Conservation (phyloP, 2,113 vertebrate species). For the Ptilonorhynchus violaceus region DNA sequence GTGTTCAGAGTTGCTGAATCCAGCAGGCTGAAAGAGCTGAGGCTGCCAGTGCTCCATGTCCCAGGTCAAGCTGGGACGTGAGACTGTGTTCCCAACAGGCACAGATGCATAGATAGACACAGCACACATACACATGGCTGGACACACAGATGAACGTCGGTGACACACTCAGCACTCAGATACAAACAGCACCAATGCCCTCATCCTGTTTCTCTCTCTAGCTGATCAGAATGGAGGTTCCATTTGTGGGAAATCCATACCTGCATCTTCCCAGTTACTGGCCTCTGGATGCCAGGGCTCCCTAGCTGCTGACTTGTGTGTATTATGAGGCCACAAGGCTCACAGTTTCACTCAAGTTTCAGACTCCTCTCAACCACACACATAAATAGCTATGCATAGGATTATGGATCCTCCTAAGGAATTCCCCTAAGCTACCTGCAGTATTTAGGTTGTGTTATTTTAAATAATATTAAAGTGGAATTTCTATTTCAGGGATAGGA, state of each 20-base stretch:
- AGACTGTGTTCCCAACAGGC: not conserved
- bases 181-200: not conserved
- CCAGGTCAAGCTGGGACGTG: not conserved
- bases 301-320: not conserved
- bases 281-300: not conserved
- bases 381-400: not conserved
- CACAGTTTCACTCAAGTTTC: not conserved
- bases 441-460: not conserved
- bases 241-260: not conserved
- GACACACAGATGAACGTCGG: no score
- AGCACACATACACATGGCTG: rapidly evolving
- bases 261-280: not conserved
- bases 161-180: not conserved
- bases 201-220: not conserved
- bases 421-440: not conserved
- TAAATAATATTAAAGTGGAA: not conserved
- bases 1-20: not conserved
- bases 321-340: not conserved
- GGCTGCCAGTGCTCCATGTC: not conserved
- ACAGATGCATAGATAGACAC: not conserved
- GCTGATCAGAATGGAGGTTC: not conserved
- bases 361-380: not conserved
- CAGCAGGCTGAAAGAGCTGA: not conserved
- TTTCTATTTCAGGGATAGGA: not conserved
- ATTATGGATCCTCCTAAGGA: not conserved